Evolutionary conservation across 2,888 invertebrate species (phyloP).

Genomic region (Syrista parreyssii): DNA sequence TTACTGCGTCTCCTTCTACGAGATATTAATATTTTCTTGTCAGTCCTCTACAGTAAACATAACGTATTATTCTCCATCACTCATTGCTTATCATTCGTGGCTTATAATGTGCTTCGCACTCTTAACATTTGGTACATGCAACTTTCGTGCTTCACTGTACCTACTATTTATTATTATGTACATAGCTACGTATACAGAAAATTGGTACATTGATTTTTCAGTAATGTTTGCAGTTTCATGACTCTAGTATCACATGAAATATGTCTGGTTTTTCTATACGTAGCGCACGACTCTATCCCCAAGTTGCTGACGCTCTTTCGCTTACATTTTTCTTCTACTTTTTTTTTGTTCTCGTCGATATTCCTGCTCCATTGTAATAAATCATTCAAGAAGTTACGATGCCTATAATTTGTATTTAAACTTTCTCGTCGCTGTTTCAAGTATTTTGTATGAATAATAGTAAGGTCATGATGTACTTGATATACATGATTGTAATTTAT

Average conservation of each 20-base stretch:
- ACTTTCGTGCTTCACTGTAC: constrained; percentile 49
- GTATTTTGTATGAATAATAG: not conserved
- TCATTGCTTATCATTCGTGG: constrained; percentile 54
- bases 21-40: constrained; percentile 17
- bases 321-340: not conserved
- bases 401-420: not conserved
- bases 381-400: not conserved
- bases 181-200: not conserved
- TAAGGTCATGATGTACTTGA: not conserved
- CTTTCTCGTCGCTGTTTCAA: not conserved
- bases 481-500: not conserved
- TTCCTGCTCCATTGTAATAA: not conserved
- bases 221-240: not conserved
- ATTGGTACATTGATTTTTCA: not conserved
- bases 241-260: not conserved
- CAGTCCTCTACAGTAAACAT: not conserved
- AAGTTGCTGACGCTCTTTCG: not conserved
- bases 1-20: not conserved
- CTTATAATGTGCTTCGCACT: constrained; percentile 52
- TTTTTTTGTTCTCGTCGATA: not conserved
- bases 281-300: not conserved
- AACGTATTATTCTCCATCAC: constrained; percentile 18
- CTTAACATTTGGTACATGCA: constrained; percentile 51
- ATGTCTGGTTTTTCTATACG: not conserved
- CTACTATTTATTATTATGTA: constrained; percentile 6